phyloP scores from a whole-genome alignment of 2,888 invertebrate genomes.

The Heliconius charithonia region DNA sequence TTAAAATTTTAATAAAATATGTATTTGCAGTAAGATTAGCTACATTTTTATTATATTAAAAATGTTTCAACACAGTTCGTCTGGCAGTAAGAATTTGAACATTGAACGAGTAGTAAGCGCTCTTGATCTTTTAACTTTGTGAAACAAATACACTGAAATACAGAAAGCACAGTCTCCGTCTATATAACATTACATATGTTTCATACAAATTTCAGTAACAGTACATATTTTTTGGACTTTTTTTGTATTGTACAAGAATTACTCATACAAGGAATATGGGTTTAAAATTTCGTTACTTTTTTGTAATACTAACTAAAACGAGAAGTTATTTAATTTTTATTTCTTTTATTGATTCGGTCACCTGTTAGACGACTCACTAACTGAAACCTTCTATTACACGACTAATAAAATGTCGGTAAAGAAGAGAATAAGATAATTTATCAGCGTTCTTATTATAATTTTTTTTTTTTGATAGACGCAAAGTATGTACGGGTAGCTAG shows the following conservation, averaged over 20 bases:
- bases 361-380: too few relatives aligned
- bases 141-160: not conserved
- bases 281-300: not conserved
- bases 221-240: not conserved
- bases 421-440: not conserved
- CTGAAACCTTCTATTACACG: not conserved
- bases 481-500: not conserved
- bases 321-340: too few relatives aligned
- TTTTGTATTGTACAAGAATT: not conserved
- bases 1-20: too few relatives aligned
- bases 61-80: not conserved
- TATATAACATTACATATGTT: not conserved
- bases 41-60: too few relatives aligned
- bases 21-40: too few relatives aligned
- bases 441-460: not conserved
- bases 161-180: not conserved
- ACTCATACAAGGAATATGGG: not conserved
- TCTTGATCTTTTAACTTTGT: not conserved
- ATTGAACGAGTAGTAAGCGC: constrained; percentile 11
- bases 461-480: too few relatives aligned
- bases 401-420: not conserved
- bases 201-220: not conserved
- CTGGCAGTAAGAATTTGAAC: not conserved
- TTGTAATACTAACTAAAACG: not conserved
- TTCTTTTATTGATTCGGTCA: too few relatives aligned